Evolutionary conservation across 2,888 invertebrate species (phyloP).

Genomic region (Dermolepida albohirtum): DNA sequence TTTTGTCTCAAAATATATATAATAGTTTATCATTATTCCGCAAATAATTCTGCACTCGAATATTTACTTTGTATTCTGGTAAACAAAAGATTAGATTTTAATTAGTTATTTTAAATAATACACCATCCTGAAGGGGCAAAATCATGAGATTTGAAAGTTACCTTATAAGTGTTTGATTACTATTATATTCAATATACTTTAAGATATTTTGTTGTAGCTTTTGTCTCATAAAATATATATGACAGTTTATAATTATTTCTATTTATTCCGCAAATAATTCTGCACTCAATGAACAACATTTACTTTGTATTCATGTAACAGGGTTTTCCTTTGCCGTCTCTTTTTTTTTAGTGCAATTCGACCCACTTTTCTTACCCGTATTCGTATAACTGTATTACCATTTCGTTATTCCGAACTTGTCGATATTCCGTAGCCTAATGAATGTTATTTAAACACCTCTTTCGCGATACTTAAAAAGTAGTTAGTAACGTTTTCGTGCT

Average conservation of each 20-base stretch:
- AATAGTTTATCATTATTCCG: too few species aligned
- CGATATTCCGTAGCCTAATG: constrained; percentile 8
- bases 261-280: neutral
- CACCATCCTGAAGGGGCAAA: too few species aligned
- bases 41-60: too few species aligned
- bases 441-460: constrained; percentile 31
- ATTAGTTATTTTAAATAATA: too few species aligned
- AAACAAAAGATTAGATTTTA: too few species aligned
- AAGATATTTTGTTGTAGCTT: too few species aligned
- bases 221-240: too few species aligned
- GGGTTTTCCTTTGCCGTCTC: constrained; percentile 7
- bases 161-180: too few species aligned
- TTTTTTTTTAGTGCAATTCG: neutral
- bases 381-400: constrained; percentile 20
- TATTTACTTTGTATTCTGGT: too few species aligned
- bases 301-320: constrained; percentile 8
- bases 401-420: constrained; percentile 20
- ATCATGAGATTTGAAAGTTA: too few species aligned
- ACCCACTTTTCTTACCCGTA: constrained; percentile 11
- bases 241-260: constrained; percentile 6
- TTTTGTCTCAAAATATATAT: too few species aligned
- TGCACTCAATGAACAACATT: neutral
- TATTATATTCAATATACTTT: too few species aligned
- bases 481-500: neutral
- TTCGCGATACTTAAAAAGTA: constrained; percentile 10